phyloP scores from a whole-genome alignment of 2,888 invertebrate genomes.

The Mesorhabditis spiculigera region DNA sequence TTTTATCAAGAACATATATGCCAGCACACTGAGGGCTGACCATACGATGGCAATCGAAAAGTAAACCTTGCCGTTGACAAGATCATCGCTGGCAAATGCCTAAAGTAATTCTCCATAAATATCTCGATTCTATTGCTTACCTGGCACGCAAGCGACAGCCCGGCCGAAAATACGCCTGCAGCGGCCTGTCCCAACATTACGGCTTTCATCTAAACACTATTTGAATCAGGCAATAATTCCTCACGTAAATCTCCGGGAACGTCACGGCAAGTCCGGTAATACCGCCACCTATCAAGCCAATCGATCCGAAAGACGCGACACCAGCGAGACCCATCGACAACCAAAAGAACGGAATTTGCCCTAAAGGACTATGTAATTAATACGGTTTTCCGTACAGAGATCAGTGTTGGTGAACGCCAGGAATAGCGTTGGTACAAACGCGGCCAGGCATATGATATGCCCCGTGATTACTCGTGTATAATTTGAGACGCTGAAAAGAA shows the following conservation, averaged over 20 bases:
- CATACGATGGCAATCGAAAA: slow-evolving; percentile 28
- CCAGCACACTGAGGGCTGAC: slow-evolving; percentile 27
- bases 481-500: slow-evolving; percentile 29
- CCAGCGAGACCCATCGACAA: slow-evolving; percentile 28
- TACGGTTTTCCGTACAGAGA: slow-evolving; percentile 18
- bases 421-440: slow-evolving; percentile 32
- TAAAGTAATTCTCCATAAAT: slow-evolving; percentile 22
- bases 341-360: slow-evolving; percentile 33
- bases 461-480: slow-evolving; percentile 34
- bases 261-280: slow-evolving; percentile 32
- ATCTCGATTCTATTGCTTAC: background rate
- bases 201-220: slow-evolving; percentile 29
- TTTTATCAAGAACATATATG: slow-evolving; percentile 24
- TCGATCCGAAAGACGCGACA: slow-evolving; percentile 32
- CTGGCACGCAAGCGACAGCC: slow-evolving; percentile 21
- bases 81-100: slow-evolving; percentile 27
- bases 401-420: slow-evolving; percentile 35
- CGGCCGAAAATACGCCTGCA: slow-evolving; percentile 30
- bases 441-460: slow-evolving; percentile 31
- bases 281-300: slow-evolving; percentile 39
- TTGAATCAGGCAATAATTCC: slow-evolving; percentile 6
- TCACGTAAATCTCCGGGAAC: slow-evolving; percentile 30
- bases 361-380: slow-evolving; percentile 12
- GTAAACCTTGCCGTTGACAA: slow-evolving; percentile 35
- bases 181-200: slow-evolving; percentile 39